Base-by-base conservation (phyloP, 1,140 invertebrate genomes). In the Metaphire vulgaris region DNA sequence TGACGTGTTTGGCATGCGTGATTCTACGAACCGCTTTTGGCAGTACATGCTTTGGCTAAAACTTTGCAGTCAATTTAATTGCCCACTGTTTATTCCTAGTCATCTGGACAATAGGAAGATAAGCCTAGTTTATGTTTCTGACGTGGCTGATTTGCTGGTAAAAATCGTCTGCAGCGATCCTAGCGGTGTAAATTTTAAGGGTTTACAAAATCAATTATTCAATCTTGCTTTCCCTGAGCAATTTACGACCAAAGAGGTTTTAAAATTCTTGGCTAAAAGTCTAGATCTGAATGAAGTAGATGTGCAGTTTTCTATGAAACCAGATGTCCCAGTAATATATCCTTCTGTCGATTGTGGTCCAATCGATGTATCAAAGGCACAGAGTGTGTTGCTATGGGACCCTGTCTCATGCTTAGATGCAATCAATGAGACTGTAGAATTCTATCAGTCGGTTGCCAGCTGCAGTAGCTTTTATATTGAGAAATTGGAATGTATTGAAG, bases 21-120 rank as follows among this genome's bases (percentile, higher is more conserved):
- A 88, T 77, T 87, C 83, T 31, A 88, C 87, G 0, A 81, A 87
- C 70, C 76, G 88, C 2, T 88, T 83, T 82, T 88, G 87, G 88
- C 81, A 85, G 0, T 88, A 88, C 80, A 87, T 88, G 74, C 66
- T 88, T 41, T 88, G 87, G 87, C 79, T 88, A 29, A 79, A 84
- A 78, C 81, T 87, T 28, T 30, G 76, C 15, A 72, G 77, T 2
- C 78, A 81, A 78, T 72, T 82, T 21, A 77, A 82, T 28, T 79
- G 79, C 65, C 83, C 83, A 1, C 68, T 88, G 1, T 79, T 79
- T 21, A 80, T 87, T 64, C 86, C 88, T 0, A 65, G 73, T 73
- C 76, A 79, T 33, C 78, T 85, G 12, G 72, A 74, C 26, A 76
- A 80, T 31, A 79, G 84, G 12, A 81, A 79, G 32, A 82, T 87